Base-by-base conservation (phyloP, 2,113 vertebrate genomes). In the Chloropsis cyanopogon region DNA sequence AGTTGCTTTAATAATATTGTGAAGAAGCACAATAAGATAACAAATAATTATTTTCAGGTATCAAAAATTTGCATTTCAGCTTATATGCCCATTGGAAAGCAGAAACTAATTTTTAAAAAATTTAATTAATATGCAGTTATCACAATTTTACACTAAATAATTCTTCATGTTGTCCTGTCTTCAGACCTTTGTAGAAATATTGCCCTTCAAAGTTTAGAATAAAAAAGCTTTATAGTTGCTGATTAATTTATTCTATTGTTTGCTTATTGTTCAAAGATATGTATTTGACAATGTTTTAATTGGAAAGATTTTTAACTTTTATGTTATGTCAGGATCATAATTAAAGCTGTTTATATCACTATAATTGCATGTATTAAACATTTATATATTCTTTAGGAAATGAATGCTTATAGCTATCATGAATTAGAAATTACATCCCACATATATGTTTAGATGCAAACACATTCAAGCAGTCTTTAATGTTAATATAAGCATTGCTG, bases 51-150 rank as follows among this genome's bases (percentile, higher is more conserved):
- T 69, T 53, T 90, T 72, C 64, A 66, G 19, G 14, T 61, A 73
- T 49, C 26, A 73, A 39, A 86, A 92, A 77, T 1, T 2, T 50
- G 33, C 15, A 33, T 54, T 87, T 44, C 12, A 41, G 37, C 42
- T 95, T 91, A 28, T 56, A 88, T 90, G 75, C 42, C 37, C 12
- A 31, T 88, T 49, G 82, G 59, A 97, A 96, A 95, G 37, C 4
- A 5, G 7, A 66, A 82, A 83, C 29, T 3, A 53, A 78, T n/a
- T n/a, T n/a, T n/a, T 93, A 87, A 71, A 95, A 92, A 81, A 93
- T 95, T 76, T 82, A 94, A 93, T 81, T 83, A 93, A 93, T 82
- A 73, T 69, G 31, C 57, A 52, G 86, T 82, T 96, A n/a, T 65
- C 68, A 68, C 21, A 88, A 33, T 37, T 54, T 23, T 70, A 70